Conservation (phyloP, 2,888 invertebrate species). For the Lasioglossum figueresi region DNA sequence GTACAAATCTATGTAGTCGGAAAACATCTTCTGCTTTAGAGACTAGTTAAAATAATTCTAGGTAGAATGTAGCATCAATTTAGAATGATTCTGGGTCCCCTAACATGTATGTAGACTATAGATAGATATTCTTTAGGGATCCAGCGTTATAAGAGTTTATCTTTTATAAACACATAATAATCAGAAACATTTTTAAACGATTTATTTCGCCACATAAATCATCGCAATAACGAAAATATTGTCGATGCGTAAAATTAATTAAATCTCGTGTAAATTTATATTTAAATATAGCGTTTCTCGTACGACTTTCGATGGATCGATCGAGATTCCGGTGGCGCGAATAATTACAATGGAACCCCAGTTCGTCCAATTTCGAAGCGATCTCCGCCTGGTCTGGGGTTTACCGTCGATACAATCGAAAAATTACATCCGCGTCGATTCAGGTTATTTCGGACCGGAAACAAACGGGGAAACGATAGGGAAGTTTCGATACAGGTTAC, state of each 20-base stretch:
- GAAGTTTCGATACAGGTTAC: neutral
- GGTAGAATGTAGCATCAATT: too few relatives aligned
- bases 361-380: neutral
- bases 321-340: constrained; percentile 12
- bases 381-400: neutral
- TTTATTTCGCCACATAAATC: neutral
- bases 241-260: neutral
- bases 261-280: too few relatives aligned
- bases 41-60: too few relatives aligned
- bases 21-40: neutral
- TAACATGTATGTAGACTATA: too few relatives aligned
- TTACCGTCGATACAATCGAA: neutral
- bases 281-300: neutral
- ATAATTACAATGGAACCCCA: constrained; percentile 17
- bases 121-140: neutral
- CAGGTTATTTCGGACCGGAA: neutral
- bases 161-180: neutral
- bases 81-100: too few relatives aligned
- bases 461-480: neutral
- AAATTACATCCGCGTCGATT: neutral
- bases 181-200: neutral
- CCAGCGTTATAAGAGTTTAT: neutral
- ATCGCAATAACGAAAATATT: neutral
- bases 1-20: neutral
- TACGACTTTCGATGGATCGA: neutral